Evolutionary conservation across 1,140 invertebrate species (phyloP).

Genomic region (Vanessa tameamea): DNA sequence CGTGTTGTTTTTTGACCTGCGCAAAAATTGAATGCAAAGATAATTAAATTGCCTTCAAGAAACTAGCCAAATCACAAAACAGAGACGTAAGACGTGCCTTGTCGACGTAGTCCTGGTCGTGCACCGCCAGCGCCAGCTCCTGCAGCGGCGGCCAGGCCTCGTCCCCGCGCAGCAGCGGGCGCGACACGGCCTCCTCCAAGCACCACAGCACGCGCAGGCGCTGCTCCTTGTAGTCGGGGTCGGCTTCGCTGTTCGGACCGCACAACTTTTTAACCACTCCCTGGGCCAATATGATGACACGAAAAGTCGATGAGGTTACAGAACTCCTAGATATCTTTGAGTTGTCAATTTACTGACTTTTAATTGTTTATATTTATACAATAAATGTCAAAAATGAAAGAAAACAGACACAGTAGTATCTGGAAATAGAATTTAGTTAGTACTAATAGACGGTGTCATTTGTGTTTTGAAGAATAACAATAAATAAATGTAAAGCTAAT

Average conservation of each 20-base stretch:
- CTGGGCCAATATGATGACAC: too few species aligned
- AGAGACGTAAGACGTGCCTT: slow-evolving; percentile 35
- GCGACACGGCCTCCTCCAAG: slow-evolving; percentile 59
- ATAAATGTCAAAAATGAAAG: too few species aligned
- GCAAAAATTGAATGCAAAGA: not conserved
- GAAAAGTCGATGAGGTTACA: too few species aligned
- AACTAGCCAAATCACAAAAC: not conserved
- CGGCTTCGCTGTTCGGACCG: slow-evolving; percentile 45
- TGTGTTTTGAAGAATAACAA: too few species aligned
- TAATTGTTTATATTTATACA: too few species aligned
- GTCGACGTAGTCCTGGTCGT: slow-evolving; percentile 59
- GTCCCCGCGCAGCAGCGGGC: slow-evolving; percentile 56
- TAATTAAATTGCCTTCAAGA: not conserved
- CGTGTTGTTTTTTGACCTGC: slow-evolving; percentile 65
- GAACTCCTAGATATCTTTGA: too few species aligned
- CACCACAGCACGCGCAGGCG: slow-evolving; percentile 59
- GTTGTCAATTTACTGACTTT: too few species aligned
- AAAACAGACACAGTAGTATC: too few species aligned
- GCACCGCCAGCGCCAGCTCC: slow-evolving; percentile 45
- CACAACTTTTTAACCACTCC: too few species aligned
- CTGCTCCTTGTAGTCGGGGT: slow-evolving; percentile 56
- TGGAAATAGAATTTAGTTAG: too few species aligned
- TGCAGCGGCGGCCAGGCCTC: slow-evolving; percentile 54
- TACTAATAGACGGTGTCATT: too few species aligned
- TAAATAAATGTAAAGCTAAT: too few species aligned